Conservation (phyloP, 2,888 invertebrate genomes). For the Subacronicta megacephala region DNA sequence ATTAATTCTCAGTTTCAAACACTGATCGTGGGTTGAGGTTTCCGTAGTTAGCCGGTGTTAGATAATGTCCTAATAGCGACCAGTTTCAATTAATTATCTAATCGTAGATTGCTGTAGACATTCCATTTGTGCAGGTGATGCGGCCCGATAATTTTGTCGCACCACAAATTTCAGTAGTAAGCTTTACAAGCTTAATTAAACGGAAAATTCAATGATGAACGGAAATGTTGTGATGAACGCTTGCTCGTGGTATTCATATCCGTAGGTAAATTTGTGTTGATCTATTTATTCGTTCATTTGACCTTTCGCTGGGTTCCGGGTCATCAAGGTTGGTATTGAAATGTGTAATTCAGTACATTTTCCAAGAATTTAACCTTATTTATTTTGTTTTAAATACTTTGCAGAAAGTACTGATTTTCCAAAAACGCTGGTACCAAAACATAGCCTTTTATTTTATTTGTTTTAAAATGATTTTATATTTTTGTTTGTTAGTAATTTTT, state of each 20-base stretch:
- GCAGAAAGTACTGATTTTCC: too few relatives aligned
- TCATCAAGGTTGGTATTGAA: too few relatives aligned
- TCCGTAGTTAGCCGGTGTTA: not conserved
- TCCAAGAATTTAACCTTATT: too few relatives aligned
- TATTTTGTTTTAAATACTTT: too few relatives aligned
- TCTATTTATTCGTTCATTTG: not conserved
- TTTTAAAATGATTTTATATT: too few relatives aligned
- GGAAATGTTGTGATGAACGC: slow-evolving; percentile 1
- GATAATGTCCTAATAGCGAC: slow-evolving; percentile 2
- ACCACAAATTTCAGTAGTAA: not conserved
- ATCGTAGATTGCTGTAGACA: slow-evolving; percentile 4
- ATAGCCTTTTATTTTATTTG: too few relatives aligned
- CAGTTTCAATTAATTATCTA: slow-evolving; percentile 13
- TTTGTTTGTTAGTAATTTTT: too few relatives aligned
- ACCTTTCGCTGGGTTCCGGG: too few relatives aligned
- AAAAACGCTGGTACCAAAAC: too few relatives aligned
- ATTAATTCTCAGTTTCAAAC: too few relatives aligned
- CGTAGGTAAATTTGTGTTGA: not conserved
- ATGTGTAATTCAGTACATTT: too few relatives aligned
- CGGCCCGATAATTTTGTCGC: not conserved
- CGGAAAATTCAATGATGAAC: slow-evolving; percentile 1
- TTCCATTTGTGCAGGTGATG: not conserved
- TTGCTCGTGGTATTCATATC: not conserved
- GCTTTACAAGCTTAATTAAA: slow-evolving; percentile 1
- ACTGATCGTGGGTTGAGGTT: not conserved